phyloP scores from a whole-genome alignment of 2,797 vertebrate genomes.

The Halcyon chelicuti region DNA sequence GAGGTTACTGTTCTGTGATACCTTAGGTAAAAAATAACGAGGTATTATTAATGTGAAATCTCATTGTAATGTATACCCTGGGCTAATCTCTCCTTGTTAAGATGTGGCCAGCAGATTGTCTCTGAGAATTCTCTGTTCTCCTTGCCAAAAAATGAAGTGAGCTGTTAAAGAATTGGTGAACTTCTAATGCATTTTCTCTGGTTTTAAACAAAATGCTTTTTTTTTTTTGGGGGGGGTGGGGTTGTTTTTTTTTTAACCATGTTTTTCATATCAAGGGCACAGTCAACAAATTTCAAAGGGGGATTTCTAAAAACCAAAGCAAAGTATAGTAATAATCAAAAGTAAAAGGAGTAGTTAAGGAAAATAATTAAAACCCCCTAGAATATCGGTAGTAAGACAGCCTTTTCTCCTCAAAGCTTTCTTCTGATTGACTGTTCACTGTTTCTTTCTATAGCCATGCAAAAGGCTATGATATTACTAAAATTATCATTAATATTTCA shows the following conservation, averaged over 20 bases:
- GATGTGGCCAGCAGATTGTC: neutral
- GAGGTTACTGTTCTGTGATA: neutral
- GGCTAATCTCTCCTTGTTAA: neutral
- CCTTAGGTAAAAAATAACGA: conserved; percentile 34
- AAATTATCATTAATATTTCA: conserved; percentile 17
- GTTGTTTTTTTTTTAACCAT: neutral
- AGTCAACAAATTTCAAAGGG: neutral
- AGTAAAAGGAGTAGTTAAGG: neutral
- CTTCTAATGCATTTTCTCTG: neutral
- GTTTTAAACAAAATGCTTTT: neutral
- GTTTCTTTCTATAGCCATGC: neutral
- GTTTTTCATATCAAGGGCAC: neutral
- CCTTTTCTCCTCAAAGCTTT: neutral
- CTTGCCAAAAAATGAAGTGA: neutral
- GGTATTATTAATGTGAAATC: neutral
- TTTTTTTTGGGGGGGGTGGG: no score
- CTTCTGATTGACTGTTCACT: neutral
- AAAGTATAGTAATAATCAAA: neutral
- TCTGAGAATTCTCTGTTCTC: neutral
- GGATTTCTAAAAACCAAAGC: neutral
- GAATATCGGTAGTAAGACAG: neutral
- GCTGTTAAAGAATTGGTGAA: neutral
- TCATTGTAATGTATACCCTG: neutral
- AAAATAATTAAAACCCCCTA: neutral
- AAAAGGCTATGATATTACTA: neutral